A percentile compares a stretch with the other conserved stretches of the same genome.
Evolutionary conservation across 2,888 invertebrate genomes (phyloP).

Genomic region (Agriopis leucophaearia): DNA sequence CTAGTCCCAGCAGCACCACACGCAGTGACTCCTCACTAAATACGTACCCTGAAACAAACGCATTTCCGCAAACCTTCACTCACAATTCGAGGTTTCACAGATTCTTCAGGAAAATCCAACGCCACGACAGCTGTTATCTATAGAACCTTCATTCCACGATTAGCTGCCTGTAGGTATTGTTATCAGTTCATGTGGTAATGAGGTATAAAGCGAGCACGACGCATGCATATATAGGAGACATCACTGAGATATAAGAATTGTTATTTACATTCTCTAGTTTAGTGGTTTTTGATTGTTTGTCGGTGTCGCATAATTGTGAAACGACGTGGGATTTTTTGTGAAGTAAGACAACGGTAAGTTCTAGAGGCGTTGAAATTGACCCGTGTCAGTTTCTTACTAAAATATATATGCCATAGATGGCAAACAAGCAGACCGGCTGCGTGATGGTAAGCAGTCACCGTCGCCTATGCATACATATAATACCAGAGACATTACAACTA

Average conservation of each 20-base stretch:
- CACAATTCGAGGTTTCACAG: conserved; percentile 10
- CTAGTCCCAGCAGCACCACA: no score
- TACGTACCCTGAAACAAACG: neutral
- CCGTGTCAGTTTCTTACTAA: no score
- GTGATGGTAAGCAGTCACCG: no score
- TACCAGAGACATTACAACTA: no score
- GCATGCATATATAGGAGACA: conserved; percentile 5
- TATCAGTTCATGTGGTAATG: conserved; percentile 14
- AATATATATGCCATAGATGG: no score
- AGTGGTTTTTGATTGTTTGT: neutral
- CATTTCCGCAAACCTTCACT: conserved; percentile 19
- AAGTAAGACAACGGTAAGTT: neutral
- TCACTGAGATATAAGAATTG: neutral
- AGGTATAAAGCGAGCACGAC: conserved; percentile 9
- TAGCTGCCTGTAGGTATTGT: conserved; percentile 15
- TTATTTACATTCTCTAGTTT: neutral
- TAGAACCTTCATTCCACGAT: conserved; percentile 12
- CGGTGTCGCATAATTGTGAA: neutral
- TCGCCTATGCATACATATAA: no score
- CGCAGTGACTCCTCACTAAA: no score
- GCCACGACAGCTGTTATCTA: conserved; percentile 13
- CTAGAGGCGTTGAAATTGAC: no score
- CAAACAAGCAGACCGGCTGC: no score
- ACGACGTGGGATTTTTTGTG: neutral
- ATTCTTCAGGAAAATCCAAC: conserved; percentile 15